Conservation (phyloP, 2,888 invertebrate species). For the Phortica magna region DNA sequence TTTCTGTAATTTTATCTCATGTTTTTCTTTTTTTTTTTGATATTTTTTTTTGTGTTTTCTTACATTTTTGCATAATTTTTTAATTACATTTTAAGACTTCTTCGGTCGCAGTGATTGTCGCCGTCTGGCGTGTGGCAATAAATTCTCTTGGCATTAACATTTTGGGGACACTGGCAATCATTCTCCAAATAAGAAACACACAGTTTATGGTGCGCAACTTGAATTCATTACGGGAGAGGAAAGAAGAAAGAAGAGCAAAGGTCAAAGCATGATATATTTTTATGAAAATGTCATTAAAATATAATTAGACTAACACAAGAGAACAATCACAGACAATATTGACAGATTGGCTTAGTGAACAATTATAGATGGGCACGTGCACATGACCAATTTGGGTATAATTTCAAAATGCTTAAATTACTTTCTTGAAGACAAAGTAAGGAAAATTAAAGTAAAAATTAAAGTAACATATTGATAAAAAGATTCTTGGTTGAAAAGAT, state of each 20-base stretch:
- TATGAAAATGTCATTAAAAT: no score
- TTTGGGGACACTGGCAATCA: no score
- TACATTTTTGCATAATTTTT: conserved; percentile 33
- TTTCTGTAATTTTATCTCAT: conserved; percentile 5
- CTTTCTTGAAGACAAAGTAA: background rate
- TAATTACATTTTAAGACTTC: conserved; percentile 27
- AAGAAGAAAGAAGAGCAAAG: no score
- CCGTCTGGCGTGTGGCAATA: conserved; percentile 16
- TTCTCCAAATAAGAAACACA: no score
- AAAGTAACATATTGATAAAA: no score
- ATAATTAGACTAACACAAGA: background rate
- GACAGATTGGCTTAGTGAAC: background rate
- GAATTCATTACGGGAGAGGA: background rate
- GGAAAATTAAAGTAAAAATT: background rate
- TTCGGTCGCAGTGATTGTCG: background rate
- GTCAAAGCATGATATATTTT: no score
- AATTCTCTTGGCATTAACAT: conserved; percentile 26
- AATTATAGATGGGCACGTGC: background rate
- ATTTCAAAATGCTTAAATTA: background rate
- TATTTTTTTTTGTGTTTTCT: conserved; percentile 37
- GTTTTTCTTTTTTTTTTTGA: conserved; percentile 30
- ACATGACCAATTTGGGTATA: conserved; percentile 50
- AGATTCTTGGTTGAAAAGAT: no score
- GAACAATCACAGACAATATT: background rate
- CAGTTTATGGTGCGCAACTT: conserved; percentile 16